These are phyloP conservation scores for Cyprinella venusta DNA, from an alignment of 2,797 vertebrate genomes.

Conservation along the genomic window DNA sequence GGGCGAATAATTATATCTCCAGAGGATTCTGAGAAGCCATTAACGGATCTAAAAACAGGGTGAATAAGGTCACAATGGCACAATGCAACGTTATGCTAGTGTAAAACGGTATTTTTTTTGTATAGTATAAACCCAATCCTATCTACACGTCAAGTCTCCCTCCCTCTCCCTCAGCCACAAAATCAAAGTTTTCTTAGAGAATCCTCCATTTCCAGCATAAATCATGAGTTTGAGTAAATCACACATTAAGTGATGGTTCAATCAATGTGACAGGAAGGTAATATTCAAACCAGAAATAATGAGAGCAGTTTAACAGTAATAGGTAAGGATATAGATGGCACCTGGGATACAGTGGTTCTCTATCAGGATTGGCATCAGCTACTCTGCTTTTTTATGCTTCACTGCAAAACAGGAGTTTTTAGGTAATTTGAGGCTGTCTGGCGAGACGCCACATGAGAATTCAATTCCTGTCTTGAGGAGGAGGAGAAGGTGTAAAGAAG, in stretches of 20 bases:
- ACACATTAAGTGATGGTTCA: conserved; percentile 28
- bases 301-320: conserved; percentile 45
- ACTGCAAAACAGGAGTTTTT: conserved; percentile 43
- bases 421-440: conserved; percentile 40
- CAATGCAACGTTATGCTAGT: conserved; percentile 30
- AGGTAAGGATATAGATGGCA: conserved; percentile 35
- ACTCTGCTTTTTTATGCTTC: conserved; percentile 20
- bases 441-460: conserved; percentile 36
- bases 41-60: neutral
- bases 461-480: conserved; percentile 31
- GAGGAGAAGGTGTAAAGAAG: conserved; percentile 3
- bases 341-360: conserved; percentile 30
- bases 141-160: too few relatives aligned
- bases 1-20: neutral
- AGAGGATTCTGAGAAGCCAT: neutral
- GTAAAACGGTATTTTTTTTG: conserved; percentile 26
- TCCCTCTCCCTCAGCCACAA: too few relatives aligned
- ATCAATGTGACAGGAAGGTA: conserved; percentile 33
- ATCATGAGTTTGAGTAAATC: neutral
- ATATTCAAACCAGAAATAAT: conserved; percentile 43
- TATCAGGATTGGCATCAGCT: conserved; percentile 32
- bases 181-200: conserved; percentile 29
- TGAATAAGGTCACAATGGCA: conserved; percentile 17
- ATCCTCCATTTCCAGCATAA: conserved; percentile 27
- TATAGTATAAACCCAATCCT: conserved; percentile 34